phyloP scores from a whole-genome alignment of 2,113 vertebrate genomes.

The Chiloscyllium plagiosum region DNA sequence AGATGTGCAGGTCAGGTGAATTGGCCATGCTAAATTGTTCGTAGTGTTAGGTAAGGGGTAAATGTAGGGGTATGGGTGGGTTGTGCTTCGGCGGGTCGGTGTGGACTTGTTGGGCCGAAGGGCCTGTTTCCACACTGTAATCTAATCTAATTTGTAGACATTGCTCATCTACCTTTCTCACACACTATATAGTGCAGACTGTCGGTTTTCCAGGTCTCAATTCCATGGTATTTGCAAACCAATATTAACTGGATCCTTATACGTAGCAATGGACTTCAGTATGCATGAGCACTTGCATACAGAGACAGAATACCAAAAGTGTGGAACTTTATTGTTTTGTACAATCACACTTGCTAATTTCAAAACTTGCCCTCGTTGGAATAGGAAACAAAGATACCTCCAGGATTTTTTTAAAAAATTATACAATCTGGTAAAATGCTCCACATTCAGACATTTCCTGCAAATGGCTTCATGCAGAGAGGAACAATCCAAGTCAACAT shows the following conservation, averaged over 20 bases:
- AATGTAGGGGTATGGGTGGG: no score
- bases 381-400: not conserved
- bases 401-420: not conserved
- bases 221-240: not conserved
- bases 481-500: not conserved
- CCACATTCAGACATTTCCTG: not conserved
- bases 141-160: no score
- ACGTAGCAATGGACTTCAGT: not conserved
- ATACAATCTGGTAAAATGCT: not conserved
- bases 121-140: no score
- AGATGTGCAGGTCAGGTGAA: no score
- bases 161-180: not conserved
- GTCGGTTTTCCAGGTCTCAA: not conserved
- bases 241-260: not conserved
- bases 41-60: no score
- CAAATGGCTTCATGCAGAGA: not conserved
- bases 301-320: not conserved
- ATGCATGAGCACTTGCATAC: no score
- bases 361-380: not conserved
- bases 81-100: no score
- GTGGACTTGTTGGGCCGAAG: no score
- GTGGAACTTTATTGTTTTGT: not conserved
- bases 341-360: not conserved
- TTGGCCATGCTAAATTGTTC: no score
- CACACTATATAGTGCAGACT: not conserved